These are phyloP conservation scores for Synergus itoensis DNA, from an alignment of 2,888 invertebrate species.

Conservation along the genomic window DNA sequence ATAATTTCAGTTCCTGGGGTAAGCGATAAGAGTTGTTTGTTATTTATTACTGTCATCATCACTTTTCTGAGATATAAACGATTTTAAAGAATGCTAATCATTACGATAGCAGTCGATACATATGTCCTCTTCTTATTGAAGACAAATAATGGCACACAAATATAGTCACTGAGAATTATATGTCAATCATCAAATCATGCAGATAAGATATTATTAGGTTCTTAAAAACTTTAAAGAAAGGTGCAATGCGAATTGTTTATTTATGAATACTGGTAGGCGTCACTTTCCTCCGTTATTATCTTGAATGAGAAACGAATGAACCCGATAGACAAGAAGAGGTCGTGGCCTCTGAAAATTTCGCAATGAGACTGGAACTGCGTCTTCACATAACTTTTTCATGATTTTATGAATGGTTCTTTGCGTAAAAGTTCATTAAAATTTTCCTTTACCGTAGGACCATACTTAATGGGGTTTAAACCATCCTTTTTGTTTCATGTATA, in stretches of 20 bases:
- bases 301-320: slow-evolving; percentile 48
- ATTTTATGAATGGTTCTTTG: slow-evolving; percentile 41
- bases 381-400: slow-evolving; percentile 44
- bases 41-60: background rate
- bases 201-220: background rate
- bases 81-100: background rate
- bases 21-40: slow-evolving; percentile 53
- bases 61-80: background rate
- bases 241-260: slow-evolving; percentile 27
- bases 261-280: slow-evolving; percentile 26
- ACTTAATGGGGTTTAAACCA: background rate
- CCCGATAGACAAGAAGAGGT: slow-evolving; percentile 65
- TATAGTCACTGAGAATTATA: no score
- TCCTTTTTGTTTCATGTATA: background rate
- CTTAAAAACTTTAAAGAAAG: background rate
- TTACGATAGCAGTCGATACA: background rate
- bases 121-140: no score
- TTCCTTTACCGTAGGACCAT: background rate
- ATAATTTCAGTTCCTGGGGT: slow-evolving; percentile 70
- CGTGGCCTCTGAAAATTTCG: slow-evolving; percentile 70
- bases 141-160: no score
- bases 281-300: slow-evolving; percentile 60
- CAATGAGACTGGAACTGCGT: slow-evolving; percentile 62
- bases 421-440: slow-evolving; percentile 38
- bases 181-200: no score